Evolutionary conservation across 2,797 vertebrate genomes (phyloP).

Genomic region (Peromyscus aztecus): DNA sequence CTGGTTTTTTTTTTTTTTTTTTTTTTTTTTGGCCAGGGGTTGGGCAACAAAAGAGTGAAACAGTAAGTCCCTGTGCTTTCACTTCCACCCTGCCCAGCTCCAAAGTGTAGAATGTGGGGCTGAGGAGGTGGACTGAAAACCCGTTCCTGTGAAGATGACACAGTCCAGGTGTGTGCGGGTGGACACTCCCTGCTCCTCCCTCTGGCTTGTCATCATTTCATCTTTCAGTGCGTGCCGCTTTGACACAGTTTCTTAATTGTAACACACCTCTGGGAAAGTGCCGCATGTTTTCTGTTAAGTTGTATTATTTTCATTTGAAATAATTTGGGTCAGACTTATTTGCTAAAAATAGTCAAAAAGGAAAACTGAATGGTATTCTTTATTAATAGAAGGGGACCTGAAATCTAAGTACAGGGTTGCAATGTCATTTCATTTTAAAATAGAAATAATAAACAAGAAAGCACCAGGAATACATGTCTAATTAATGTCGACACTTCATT

Average conservation of each 20-base stretch:
- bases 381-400: background rate
- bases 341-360: background rate
- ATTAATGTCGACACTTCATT: background rate
- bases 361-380: background rate
- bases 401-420: background rate
- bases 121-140: background rate
- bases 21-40: background rate
- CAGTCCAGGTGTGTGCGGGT: accelerated
- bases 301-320: background rate
- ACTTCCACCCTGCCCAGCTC: background rate
- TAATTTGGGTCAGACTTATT: background rate
- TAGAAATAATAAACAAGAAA: background rate
- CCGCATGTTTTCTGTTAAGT: background rate
- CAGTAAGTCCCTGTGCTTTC: background rate
- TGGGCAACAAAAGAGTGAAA: background rate
- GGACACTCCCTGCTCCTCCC: accelerated
- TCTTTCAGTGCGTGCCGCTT: background rate
- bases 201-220: background rate
- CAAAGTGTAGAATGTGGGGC: background rate
- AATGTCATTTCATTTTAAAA: background rate
- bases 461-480: too few species aligned
- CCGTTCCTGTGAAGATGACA: background rate
- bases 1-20: background rate
- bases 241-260: background rate
- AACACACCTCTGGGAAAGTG: background rate